These are phyloP conservation scores for Xerus rutilus DNA, from an alignment of 2,797 vertebrate genomes.

Conservation along the genomic window DNA sequence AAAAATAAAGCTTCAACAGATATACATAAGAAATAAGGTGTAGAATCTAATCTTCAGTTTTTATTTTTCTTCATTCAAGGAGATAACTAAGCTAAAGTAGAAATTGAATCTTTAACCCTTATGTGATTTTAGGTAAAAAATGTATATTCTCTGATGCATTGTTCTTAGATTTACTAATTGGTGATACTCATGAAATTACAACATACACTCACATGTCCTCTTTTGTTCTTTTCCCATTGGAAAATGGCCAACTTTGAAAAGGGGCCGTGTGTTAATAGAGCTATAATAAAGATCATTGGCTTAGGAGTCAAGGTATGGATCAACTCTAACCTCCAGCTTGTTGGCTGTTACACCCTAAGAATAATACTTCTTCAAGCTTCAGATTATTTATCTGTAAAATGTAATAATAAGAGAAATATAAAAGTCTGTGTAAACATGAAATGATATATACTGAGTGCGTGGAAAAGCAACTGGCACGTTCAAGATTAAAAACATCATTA, in stretches of 20 bases:
- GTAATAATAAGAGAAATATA: background rate
- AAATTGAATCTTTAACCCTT: constrained; percentile 32
- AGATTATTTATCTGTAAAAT: background rate
- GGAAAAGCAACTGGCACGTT: background rate
- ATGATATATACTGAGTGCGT: background rate
- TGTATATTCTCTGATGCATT: background rate
- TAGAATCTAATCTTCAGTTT: background rate
- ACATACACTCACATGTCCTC: background rate
- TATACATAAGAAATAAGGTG: background rate
- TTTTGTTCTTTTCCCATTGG: background rate
- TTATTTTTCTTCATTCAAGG: constrained; percentile 22
- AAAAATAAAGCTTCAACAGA: constrained; percentile 45
- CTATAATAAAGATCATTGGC: background rate
- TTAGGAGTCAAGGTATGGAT: background rate
- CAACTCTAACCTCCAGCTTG: background rate
- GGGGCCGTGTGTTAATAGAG: background rate
- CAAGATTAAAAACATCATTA: constrained; percentile 45
- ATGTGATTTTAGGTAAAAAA: background rate
- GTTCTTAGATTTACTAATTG: background rate
- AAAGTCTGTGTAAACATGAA: background rate
- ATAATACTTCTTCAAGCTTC: constrained; percentile 4
- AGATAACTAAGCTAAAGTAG: background rate
- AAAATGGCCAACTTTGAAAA: background rate
- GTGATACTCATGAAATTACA: background rate
- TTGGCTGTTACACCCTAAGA: background rate